Conservation (phyloP, 2,113 vertebrate genomes). For the Podocnemis expansa region DNA sequence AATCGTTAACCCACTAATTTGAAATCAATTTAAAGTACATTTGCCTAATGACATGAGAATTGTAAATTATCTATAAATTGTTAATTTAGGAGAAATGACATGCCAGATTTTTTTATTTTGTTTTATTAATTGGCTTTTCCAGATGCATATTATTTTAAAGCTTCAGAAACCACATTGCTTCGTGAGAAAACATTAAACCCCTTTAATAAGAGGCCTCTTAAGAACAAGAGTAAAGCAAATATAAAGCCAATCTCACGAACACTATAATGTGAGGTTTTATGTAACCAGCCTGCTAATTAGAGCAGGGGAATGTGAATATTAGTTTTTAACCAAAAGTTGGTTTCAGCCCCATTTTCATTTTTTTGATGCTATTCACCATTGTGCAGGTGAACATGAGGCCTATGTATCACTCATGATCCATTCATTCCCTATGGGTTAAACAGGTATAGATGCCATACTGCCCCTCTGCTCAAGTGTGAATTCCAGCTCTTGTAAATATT, state of each 20-base stretch:
- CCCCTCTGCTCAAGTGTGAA: background rate
- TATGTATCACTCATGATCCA: background rate
- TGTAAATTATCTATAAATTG: constrained; percentile 74
- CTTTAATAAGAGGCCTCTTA: constrained; percentile 31
- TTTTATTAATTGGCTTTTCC: constrained; percentile 64
- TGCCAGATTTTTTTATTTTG: constrained; percentile 64
- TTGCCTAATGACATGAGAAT: constrained; percentile 77
- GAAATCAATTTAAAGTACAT: constrained; percentile 82
- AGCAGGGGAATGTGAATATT: constrained; percentile 45
- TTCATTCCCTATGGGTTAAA: background rate
- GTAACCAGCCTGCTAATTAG: constrained; percentile 58
- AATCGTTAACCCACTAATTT: constrained; percentile 78
- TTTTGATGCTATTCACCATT: constrained; percentile 2
- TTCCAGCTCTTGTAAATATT: constrained; percentile 1
- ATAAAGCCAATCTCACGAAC: constrained; percentile 31
- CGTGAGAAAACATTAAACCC: constrained; percentile 28
- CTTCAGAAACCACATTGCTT: constrained; percentile 34
- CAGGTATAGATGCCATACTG: background rate
- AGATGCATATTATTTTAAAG: constrained; percentile 42
- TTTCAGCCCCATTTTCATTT: constrained; percentile 46
- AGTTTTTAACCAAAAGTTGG: constrained; percentile 33
- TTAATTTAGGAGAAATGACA: constrained; percentile 72
- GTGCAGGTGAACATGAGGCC: background rate
- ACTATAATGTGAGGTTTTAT: constrained; percentile 42
- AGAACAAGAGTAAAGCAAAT: constrained; percentile 34